Conservation (phyloP, 2,113 vertebrate species). For the Zosterops japonicus region DNA sequence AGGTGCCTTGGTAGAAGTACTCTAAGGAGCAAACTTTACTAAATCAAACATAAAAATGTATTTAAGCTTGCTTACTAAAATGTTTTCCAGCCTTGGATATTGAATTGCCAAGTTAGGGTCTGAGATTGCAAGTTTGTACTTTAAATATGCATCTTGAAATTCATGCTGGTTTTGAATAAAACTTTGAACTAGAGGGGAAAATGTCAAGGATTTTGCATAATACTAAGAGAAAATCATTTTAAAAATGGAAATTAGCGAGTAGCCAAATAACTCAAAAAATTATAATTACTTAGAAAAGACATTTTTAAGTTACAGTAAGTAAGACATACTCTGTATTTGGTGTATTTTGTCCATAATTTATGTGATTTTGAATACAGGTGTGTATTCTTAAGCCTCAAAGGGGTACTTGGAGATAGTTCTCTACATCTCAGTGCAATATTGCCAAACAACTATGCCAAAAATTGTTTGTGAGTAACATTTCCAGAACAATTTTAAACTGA, state of each 20-base stretch:
- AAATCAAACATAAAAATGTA: background rate
- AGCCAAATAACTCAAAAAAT: background rate
- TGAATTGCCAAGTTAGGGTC: background rate
- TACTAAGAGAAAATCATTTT: background rate
- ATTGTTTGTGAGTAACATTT: background rate
- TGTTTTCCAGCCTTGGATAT: background rate
- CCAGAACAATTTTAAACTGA: background rate
- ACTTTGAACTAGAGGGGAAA: background rate
- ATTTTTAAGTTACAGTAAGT: background rate
- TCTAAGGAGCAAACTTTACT: background rate
- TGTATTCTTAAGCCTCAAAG: background rate
- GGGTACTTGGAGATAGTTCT: background rate
- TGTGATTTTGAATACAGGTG: background rate
- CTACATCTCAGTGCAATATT: background rate
- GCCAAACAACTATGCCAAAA: background rate
- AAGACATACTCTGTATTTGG: background rate
- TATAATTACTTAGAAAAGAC: background rate
- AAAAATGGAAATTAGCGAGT: background rate
- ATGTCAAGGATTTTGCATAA: background rate
- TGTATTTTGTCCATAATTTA: background rate
- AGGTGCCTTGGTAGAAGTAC: background rate
- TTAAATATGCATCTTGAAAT: background rate
- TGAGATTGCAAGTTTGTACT: background rate
- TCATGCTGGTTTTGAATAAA: background rate
- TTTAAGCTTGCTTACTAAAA: background rate